A percentile compares a stretch with the other conserved stretches of the same genome.
Conservation (phyloP, 1,140 invertebrate genomes). For the Drosophila parabipectinata region DNA sequence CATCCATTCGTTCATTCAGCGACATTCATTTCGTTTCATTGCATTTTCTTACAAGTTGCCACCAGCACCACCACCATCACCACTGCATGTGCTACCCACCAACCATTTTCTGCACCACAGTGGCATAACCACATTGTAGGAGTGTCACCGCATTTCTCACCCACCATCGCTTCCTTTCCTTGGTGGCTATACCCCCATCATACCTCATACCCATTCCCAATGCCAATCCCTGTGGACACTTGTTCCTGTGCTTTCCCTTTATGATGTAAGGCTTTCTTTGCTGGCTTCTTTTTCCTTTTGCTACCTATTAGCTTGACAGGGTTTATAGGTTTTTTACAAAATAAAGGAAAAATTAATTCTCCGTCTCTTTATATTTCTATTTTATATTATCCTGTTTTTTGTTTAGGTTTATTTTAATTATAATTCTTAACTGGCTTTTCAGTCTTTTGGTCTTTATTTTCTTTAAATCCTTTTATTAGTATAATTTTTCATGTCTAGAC, state of each 20-base stretch:
- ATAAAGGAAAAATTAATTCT: too few species aligned
- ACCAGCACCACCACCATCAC: slow-evolving; percentile 19
- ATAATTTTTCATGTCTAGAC: too few species aligned
- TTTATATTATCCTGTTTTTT: too few species aligned
- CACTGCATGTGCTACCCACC: background rate
- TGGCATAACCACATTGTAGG: slow-evolving; percentile 58
- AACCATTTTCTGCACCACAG: background rate
- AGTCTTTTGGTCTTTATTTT: too few species aligned
- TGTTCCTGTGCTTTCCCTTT: slow-evolving; percentile 28
- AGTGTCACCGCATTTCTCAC: slow-evolving; percentile 5
- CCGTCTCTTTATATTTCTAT: too few species aligned
- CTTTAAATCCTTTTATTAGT: too few species aligned
- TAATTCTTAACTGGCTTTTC: too few species aligned
- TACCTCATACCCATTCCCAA: background rate
- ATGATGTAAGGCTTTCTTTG: slow-evolving; percentile 39
- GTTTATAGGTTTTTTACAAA: background rate
- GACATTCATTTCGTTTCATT: slow-evolving; percentile 81
- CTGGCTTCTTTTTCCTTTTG: slow-evolving; percentile 21
- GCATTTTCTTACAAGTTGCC: slow-evolving; percentile 66
- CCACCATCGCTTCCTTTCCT: slow-evolving; percentile 10
- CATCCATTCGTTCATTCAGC: slow-evolving; percentile 63
- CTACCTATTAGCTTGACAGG: background rate
- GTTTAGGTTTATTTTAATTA: too few species aligned
- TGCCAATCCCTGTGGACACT: slow-evolving; percentile 29
- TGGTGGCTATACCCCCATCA: background rate